Base-by-base conservation (phyloP, 2,888 invertebrate species). In the Catonia carolina region DNA sequence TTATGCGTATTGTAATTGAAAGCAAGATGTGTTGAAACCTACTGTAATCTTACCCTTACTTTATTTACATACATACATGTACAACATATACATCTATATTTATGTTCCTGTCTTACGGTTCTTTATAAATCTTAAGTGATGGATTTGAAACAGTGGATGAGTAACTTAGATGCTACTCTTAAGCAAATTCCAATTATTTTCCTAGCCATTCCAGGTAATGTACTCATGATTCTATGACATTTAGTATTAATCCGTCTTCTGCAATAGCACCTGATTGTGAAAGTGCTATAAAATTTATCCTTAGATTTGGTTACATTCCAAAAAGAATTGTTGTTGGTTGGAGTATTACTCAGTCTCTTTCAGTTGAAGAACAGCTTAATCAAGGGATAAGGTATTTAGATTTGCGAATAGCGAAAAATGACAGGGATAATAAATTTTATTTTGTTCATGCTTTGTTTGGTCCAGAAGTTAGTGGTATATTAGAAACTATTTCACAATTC, bases 181-280 rank as follows among this genome's bases (percentile, higher is more conserved):
- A n/a, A n/a, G n/a, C n/a, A n/a, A n/a, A n/a, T n/a, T n/a, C n/a
- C n/a, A n/a, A n/a, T n/a, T n/a, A n/a, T n/a, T n/a, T n/a, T n/a
- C n/a, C n/a, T n/a, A n/a, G n/a, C n/a, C n/a, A n/a, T n/a, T n/a
- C n/a, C n/a, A n/a, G n/a, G n/a, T 93, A 68, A 92, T 93, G 93
- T 62, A 86, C 89, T 52, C 93, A 93, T 72, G 85, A 93, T 70
- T 86, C 90, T 53, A 86, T 87, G 80, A 85, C 86, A 7, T 88
- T 83, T 70, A 80, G 82, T 15, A 84, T 93, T 59, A 81, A 80
- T 39, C 74, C 76, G 22, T 73, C 75, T 54, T 84, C 85, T 52
- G 77, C 78, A 12, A 72, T 89, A 15, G 83, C 88, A 0, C 89
- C 90, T 0, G 92, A 92, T 71, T 84, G 86, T 2, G 81, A 85